These are phyloP conservation scores for Nesidiocoris tenuis DNA, from an alignment of 2,888 invertebrate genomes.

Conservation along the genomic window DNA sequence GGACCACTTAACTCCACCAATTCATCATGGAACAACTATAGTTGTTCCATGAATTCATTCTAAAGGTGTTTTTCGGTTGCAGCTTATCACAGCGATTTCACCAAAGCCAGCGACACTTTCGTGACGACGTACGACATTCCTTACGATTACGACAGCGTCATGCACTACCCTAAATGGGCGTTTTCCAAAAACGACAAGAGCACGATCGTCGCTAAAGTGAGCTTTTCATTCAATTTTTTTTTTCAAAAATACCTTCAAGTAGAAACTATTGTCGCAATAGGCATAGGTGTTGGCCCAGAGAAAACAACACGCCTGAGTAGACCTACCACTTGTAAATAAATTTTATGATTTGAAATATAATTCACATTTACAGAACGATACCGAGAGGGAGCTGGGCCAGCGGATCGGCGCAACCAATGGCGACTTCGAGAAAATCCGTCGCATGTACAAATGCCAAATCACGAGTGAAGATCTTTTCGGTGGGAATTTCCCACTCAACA, in stretches of 20 bases:
- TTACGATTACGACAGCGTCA: slow-evolving; percentile 52
- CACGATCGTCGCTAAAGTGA: slow-evolving; percentile 52
- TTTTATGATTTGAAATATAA: too few species aligned
- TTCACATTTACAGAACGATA: slow-evolving; percentile 51
- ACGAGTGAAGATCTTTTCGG: neutral
- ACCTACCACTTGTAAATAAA: too few species aligned
- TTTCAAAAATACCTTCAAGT: too few species aligned
- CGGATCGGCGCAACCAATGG: slow-evolving; percentile 50
- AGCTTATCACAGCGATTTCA: slow-evolving; percentile 3
- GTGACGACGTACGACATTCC: slow-evolving; percentile 50
- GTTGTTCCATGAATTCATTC: too few species aligned
- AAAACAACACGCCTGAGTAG: too few species aligned
- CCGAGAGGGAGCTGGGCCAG: slow-evolving; percentile 51
- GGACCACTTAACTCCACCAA: too few species aligned
- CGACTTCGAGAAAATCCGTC: slow-evolving; percentile 51
- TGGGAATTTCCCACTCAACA: slow-evolving; percentile 25
- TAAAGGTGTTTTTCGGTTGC: neutral
- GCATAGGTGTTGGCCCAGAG: too few species aligned
- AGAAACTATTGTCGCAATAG: too few species aligned
- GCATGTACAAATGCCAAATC: slow-evolving; percentile 51
- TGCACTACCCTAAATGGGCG: slow-evolving; percentile 52
- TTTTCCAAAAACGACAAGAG: slow-evolving; percentile 52
- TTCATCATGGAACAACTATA: too few species aligned
- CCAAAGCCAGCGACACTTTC: neutral
- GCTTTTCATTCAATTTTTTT: too few species aligned